phyloP scores from a whole-genome alignment of 2,888 invertebrate species.

The Sminthurinus aureus region DNA sequence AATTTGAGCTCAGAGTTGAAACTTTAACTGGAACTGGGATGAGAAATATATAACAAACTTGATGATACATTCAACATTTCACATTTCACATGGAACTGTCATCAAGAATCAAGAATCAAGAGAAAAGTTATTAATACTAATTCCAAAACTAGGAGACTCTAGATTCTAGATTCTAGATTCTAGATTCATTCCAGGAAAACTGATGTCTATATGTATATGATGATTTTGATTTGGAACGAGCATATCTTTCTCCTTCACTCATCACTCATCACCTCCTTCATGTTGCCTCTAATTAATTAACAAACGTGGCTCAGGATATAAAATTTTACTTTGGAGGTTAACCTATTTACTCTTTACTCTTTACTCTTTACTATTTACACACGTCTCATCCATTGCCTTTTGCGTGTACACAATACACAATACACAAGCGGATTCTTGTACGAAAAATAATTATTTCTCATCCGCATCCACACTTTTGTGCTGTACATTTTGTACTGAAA shows the following conservation, averaged over 20 bases:
- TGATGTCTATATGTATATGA: neutral
- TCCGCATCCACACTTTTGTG: neutral
- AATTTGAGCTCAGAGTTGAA: neutral
- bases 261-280: neutral
- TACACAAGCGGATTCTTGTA: neutral
- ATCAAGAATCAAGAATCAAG: no score
- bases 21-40: no score
- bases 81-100: neutral
- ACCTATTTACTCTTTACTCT: neutral
- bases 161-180: no score
- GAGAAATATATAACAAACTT: no score
- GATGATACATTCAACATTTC: neutral
- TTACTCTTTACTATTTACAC: no score
- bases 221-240: neutral
- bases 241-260: neutral
- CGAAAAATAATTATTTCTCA: neutral
- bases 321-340: neutral
- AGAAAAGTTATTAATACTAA: no score
- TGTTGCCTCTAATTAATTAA: neutral
- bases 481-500: no score
- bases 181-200: no score
- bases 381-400: no score
- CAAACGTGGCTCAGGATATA: neutral
- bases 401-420: neutral
- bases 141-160: no score